A percentile compares a stretch with the other conserved stretches of the same genome.
Evolutionary conservation across 2,888 invertebrate genomes (phyloP).

Genomic region (Dasysyrphus albostriatus): DNA sequence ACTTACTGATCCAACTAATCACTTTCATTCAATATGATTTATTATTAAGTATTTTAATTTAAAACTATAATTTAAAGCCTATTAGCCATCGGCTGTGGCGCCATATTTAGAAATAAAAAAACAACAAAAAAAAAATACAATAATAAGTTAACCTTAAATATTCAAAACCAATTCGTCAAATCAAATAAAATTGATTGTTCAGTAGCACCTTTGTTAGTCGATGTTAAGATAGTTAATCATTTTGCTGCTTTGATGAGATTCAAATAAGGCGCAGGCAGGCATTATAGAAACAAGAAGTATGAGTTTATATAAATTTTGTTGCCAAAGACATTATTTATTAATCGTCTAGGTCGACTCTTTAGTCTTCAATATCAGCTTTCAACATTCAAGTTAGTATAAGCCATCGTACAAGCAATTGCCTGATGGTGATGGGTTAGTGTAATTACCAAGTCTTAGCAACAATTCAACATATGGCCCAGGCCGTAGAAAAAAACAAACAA

Average conservation of each 20-base stretch:
- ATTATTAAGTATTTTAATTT: too few species aligned
- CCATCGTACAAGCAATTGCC: constrained; percentile 45
- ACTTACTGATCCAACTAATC: too few species aligned
- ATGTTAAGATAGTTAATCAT: background rate
- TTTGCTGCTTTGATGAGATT: constrained; percentile 8
- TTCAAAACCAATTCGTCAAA: constrained; percentile 62
- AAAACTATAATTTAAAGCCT: too few species aligned
- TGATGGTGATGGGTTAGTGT: constrained; percentile 41
- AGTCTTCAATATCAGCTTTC: constrained; percentile 60
- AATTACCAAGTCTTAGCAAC: constrained; percentile 57
- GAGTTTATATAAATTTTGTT: background rate
- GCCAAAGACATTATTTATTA: constrained; percentile 63
- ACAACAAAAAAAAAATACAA: too few species aligned
- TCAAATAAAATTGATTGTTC: constrained; percentile 65
- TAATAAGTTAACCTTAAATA: background rate
- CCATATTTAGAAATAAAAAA: too few species aligned
- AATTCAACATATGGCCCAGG: constrained; percentile 19
- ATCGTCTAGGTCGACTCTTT: constrained; percentile 68
- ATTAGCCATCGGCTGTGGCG: too few species aligned
- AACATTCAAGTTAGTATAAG: constrained; percentile 12
- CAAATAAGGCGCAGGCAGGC: constrained; percentile 4
- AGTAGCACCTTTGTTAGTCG: constrained; percentile 27
- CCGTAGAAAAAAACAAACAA: constrained; percentile 2
- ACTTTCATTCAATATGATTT: too few species aligned
- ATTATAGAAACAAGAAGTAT: constrained; percentile 23